Evolutionary conservation across 2,888 invertebrate species (phyloP).

Genomic region (Nemotelus nigrinus): DNA sequence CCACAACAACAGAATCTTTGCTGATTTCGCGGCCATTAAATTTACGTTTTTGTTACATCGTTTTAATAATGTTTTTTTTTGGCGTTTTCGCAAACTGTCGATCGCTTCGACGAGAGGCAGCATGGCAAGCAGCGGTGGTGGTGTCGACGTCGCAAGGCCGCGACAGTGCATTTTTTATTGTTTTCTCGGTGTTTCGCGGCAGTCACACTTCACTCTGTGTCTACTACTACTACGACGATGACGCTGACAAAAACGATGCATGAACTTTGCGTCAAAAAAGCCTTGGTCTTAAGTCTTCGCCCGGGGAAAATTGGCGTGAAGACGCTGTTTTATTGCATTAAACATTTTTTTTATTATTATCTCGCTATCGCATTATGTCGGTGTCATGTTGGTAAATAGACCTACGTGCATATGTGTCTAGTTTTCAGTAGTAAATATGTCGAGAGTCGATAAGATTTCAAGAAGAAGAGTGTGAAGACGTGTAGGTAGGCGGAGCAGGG

Average conservation of each 20-base stretch:
- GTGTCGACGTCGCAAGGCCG: background rate
- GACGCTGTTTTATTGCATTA: conserved; percentile 22
- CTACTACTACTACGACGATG: too few relatives aligned
- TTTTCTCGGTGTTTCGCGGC: background rate
- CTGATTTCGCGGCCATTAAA: too few relatives aligned
- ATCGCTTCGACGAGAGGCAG: background rate
- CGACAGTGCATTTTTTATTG: conserved; percentile 5
- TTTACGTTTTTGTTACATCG: too few relatives aligned
- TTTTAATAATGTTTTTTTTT: conserved; percentile 2
- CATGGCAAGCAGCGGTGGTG: background rate
- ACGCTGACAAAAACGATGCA: background rate
- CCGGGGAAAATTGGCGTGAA: background rate
- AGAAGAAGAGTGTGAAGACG: too few relatives aligned
- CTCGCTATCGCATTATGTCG: conserved; percentile 14
- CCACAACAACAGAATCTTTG: too few relatives aligned
- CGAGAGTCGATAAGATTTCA: too few relatives aligned
- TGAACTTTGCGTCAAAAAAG: conserved; percentile 27
- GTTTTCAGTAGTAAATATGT: too few relatives aligned
- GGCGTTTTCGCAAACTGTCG: background rate
- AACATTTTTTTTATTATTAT: background rate
- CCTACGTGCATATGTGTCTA: too few relatives aligned
- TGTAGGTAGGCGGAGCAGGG: too few relatives aligned
- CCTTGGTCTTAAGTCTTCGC: conserved; percentile 16
- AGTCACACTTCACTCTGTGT: background rate
- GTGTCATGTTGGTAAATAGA: background rate